Base-by-base conservation (phyloP, 2,888 invertebrate genomes). In the Apamea anceps region DNA sequence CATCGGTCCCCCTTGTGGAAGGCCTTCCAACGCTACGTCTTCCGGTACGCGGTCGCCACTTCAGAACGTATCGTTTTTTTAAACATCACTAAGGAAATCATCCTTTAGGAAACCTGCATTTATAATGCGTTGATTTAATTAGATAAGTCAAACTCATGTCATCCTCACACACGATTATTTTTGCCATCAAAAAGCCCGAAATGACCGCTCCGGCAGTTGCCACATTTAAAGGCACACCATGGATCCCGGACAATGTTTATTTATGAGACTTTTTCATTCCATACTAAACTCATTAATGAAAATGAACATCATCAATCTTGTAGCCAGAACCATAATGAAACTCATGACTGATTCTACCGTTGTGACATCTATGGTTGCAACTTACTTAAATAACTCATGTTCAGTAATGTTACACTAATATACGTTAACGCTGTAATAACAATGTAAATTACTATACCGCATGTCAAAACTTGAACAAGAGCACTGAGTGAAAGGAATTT, bases 401-500 rank as follows among this genome's bases (percentile, higher is more conserved):
- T 42, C n/a, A n/a, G 67, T 42, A 8, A 81, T 18, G 12, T 45
- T 8, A 63, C 54, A 57, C 37, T 5, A 32, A 57, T 42, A 1
- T 8, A 25, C 21, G 54, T 45, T 25, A 28, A 79, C 65, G 21
- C 0, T 77, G 7, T 83, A 78, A 57, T 79, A 62, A 63, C 57
- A 60, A 10, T 54, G 51, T 25, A 70, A 51, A n/a, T 45, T 62
- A 25, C 25, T 65, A 57, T 12, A 57, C 63, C 66, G n/a, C 42
- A 67, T 65, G 85, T 73, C 80, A 62, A 57, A 84, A 70, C 65
- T 66, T 72, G n/a, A 48, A 25, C 57, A 51, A 62, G 62, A 67
- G 63, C 45, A 71, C 15, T 25, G 54, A 70, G 54, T 79, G 72
- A 84, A 79, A 72, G 85, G 85, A 87, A 85, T 85, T 85, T 87